Base-by-base conservation (phyloP, 2,113 vertebrate species). In the Oreotrochilus melanogaster region DNA sequence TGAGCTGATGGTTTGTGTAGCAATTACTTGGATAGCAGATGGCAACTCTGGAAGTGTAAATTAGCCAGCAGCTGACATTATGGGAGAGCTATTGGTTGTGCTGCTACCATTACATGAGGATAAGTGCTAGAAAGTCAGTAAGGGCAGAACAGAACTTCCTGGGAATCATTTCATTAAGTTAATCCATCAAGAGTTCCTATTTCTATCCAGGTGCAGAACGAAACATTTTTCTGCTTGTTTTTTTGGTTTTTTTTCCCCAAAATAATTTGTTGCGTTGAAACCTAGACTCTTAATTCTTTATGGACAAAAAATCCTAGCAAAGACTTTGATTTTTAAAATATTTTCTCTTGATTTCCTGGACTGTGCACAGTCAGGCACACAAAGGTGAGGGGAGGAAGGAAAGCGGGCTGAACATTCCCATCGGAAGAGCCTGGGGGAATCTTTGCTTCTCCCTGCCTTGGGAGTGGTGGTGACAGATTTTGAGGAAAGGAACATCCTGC, bases 21-120 rank as follows among this genome's bases (percentile, higher is more conserved):
- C 91, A 87, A 79, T 51, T 78, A 86, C 65, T 60, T 88, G 65
- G 64, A 75, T 9, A 73, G 95, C 96, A 97, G 96, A 96, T 97
- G 96, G 96, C 94, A 95, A 12, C 75, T 47, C 35, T 92, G 94
- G 92, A 94, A 93, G 92, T 95, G 95, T 92, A 95, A 97, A 93
- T 96, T 57, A 94, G 90, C 76, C n/a, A 87, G 94, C 93, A 95
- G 96, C 93, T 95, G 96, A 93, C 72, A 31, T 33, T 30, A 22
- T 80, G 92, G 93, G 82, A 86, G 61, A 90, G 86, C 70, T 70
- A 58, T 14, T 60, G 73, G 51, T 90, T 81, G 85, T 82, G 93
- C 78, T 88, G 92, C 17, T 86, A 71, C 74, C 81, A 3, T 66
- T 93, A 25, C 56, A 58, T 45, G 78, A 53, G 43, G 13, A 33